Conservation (phyloP, 2,113 vertebrate genomes). For the Pagrus major region DNA sequence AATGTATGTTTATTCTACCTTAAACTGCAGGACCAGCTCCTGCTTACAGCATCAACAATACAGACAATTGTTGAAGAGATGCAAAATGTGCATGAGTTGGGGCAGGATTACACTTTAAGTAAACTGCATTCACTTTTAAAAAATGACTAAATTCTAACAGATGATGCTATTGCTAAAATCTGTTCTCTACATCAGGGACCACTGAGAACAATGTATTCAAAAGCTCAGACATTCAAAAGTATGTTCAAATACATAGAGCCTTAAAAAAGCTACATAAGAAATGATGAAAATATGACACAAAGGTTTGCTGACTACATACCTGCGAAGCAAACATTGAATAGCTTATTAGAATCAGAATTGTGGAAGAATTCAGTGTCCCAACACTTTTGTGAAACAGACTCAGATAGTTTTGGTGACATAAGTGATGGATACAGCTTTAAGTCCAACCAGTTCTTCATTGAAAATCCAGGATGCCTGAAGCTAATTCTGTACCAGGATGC, state of each 20-base stretch:
- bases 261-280: slow-evolving; percentile 50
- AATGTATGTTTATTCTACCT: no score
- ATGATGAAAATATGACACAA: slow-evolving; percentile 19
- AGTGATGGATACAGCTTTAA: slow-evolving; percentile 15
- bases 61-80: slow-evolving; percentile 60
- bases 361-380: slow-evolving; percentile 6
- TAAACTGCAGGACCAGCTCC: slow-evolving; percentile 50
- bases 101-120: slow-evolving; percentile 48
- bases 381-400: background rate
- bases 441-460: slow-evolving; percentile 14
- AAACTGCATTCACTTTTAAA: slow-evolving; percentile 47
- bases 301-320: slow-evolving; percentile 17
- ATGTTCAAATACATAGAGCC: slow-evolving; percentile 32
- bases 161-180: no score
- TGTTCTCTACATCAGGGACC: no score
- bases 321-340: background rate
- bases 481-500: no score
- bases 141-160: slow-evolving; percentile 56
- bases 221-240: no score
- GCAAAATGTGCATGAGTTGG: slow-evolving; percentile 61
- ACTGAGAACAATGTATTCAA: no score
- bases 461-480: no score
- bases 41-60: slow-evolving; percentile 63
- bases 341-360: slow-evolving; percentile 7
- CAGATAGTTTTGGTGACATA: background rate